These are phyloP conservation scores for Neosilurus mollespiculum DNA, from an alignment of 2,797 vertebrate genomes.

Conservation along the genomic window DNA sequence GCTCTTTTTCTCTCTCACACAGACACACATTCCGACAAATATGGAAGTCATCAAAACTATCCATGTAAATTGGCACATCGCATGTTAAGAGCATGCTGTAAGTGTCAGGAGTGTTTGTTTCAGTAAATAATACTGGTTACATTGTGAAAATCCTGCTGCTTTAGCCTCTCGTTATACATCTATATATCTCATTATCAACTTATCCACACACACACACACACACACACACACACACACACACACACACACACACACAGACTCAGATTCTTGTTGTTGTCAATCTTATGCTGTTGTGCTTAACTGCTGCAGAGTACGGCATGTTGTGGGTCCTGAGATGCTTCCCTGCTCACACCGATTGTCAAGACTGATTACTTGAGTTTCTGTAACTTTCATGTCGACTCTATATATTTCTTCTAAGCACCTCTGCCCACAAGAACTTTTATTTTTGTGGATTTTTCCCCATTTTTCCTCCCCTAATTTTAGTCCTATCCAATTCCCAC, in stretches of 20 bases:
- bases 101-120: constrained; percentile 29
- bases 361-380: background rate
- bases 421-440: background rate
- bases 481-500: too few relatives aligned
- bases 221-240: background rate
- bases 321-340: background rate
- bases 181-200: background rate
- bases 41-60: constrained; percentile 42
- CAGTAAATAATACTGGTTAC: background rate
- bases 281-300: background rate
- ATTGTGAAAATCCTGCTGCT: background rate
- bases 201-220: background rate
- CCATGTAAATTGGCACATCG: background rate
- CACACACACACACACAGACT: background rate
- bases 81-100: constrained; percentile 21
- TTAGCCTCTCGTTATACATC: background rate
- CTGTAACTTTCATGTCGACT: background rate
- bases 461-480: too few relatives aligned
- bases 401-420: background rate
- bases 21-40: constrained; percentile 44
- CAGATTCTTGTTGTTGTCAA: background rate
- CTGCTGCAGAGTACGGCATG: background rate
- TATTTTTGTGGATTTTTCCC: background rate
- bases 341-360: background rate
- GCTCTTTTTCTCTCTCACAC: constrained; percentile 6